Evolutionary conservation across 2,113 vertebrate genomes (phyloP), one percentile per base, ranked within the genome.

Genomic region (Collichthys lucidus): DNA sequence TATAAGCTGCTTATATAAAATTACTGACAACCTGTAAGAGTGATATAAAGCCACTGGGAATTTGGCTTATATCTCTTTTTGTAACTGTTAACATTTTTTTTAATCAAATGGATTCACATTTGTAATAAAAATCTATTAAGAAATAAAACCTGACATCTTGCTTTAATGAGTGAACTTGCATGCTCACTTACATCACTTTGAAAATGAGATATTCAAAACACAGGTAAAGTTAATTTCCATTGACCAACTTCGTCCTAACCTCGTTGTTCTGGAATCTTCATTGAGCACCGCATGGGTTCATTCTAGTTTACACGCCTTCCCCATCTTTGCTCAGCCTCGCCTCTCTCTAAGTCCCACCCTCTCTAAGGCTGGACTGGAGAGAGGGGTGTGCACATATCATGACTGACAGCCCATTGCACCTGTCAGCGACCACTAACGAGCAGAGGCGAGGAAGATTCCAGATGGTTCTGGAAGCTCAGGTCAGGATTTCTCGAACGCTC

Each of bases 401-500:
- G 87, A 94, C 22, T 91, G 92, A 93, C 92, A 89, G 59, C 0
- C 0, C 4, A 3, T 0, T 1, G 0, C 29, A 14, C 92, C 87
- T 14, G 20, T 91, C 81, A 78, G 56, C 49, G 62, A 2, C 3
- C 70, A 69, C 9, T 40, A 5, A 6, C 11, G 14, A 65, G 68
- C 74, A 2, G 3, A 20, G 11, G 26, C 5, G 16, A 60, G 67
- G 90, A 94, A 62, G 68, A 79, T 93, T 95, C 93, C 84, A 95
- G 95, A 95, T 26, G 82, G 74, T 95, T 95, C 94, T 90, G 78
- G 93, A 91, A 89, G 88, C 65, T 77, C 49, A 19, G 12, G 74
- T 68, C 20, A 16, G 74, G 88, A 68, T 83, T 93, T 94, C 93
- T 94, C 72, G 93, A 93, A 93, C 65, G 16, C 53, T 91, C 92